Evolutionary conservation across 2,888 invertebrate species (phyloP), one percentile per base, ranked within the genome.

Genomic region (Lasioglossum zephyrum): DNA sequence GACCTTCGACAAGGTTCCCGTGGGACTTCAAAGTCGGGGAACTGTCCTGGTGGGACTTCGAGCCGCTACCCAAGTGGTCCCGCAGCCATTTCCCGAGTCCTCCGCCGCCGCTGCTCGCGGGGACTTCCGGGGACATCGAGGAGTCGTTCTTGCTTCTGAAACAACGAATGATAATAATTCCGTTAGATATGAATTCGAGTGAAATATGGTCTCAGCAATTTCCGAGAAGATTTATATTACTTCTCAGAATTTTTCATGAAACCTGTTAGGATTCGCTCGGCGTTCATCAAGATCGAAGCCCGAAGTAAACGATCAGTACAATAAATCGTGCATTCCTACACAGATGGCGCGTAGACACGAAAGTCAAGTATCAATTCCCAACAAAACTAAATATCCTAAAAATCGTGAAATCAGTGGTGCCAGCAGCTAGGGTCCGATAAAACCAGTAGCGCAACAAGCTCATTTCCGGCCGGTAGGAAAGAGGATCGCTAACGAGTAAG

Each of bases 61-160:
- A 90, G 53, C 93, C 92, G 39, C 94, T 94, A 31, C 93, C 93
- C 66, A 95, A 87, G 89, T 95, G 95, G 36, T 94, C 95, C 9
- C 95, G 92, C n/a, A 95, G 79, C 95, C 95, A 95, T 88, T 94
- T 95, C 18, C 94, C 95, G 75, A 95, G 93, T 74, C 94, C 94
- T 39, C 94, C 92, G 63, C 92, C 91, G 13, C 88, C 91, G 31
- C 88, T 82, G 31, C 90, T 82, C 5, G 84, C 78, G 22, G 84
- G 88, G 31, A 85, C 85, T 53, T 88, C 85, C 44, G 84, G 87
- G 76, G 79, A 88, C 82, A 77, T 82, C 44, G 75, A 76, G 1
- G 79, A 73, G 18, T 91, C 88, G 82, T 88, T 88, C 84, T 93
- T 94, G 85, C 86, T 89, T 76, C 94, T 93, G 90, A 0, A 91